Evolutionary conservation across 1,140 invertebrate species (phyloP).

Genomic region (Dendroctonus valens): DNA sequence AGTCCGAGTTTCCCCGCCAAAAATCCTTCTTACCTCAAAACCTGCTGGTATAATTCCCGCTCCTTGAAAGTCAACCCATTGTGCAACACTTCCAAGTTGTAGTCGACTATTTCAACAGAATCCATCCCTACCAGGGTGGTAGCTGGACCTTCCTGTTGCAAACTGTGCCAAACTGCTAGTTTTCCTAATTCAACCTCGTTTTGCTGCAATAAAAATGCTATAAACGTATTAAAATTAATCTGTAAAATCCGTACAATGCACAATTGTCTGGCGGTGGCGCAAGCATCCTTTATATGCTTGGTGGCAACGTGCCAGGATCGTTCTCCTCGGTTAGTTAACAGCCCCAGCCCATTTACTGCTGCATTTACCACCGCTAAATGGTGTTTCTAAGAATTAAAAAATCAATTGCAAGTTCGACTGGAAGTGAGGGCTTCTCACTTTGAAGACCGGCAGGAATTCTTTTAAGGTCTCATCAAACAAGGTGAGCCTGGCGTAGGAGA

Average conservation of each 20-base stretch:
- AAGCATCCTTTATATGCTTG: constrained; percentile 64
- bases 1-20: constrained; percentile 11
- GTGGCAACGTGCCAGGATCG: constrained; percentile 82
- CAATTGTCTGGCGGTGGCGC: constrained; percentile 57
- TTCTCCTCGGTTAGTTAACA: constrained; percentile 73
- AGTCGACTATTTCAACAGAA: constrained; percentile 57
- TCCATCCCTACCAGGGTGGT: constrained; percentile 72
- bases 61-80: constrained; percentile 64
- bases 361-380: constrained; percentile 80
- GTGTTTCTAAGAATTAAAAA: constrained; percentile 30
- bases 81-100: constrained; percentile 60
- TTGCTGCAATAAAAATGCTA: constrained; percentile 49
- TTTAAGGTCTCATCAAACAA: constrained; percentile 75
- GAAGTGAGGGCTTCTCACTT: constrained; percentile 53
- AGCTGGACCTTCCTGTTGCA: constrained; percentile 59
- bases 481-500: constrained; percentile 78
- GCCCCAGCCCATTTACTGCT: constrained; percentile 74
- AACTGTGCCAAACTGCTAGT: constrained; percentile 67
- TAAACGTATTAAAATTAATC: background rate
- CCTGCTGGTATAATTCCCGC: constrained; percentile 57
- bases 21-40: constrained; percentile 42
- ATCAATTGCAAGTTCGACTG: background rate
- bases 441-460: constrained; percentile 72
- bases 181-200: constrained; percentile 67
- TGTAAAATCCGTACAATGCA: constrained; percentile 6